Conservation (phyloP, 2,113 vertebrate species). For the Aegithalos caudatus region DNA sequence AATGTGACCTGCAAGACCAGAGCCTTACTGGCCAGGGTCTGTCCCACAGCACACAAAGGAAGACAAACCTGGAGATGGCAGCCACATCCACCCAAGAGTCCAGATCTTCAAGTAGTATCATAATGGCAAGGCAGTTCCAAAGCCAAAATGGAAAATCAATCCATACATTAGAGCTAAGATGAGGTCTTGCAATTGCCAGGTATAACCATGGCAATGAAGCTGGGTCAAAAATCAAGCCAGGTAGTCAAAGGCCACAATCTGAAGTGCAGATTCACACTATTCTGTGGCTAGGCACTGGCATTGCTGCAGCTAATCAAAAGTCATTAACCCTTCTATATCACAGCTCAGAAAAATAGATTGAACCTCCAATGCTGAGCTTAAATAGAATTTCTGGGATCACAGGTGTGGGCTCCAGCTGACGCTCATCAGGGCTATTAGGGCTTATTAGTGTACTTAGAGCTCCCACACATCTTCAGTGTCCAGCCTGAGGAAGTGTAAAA, state of each 20-base stretch:
- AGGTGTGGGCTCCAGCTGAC: not conserved
- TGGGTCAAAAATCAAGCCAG: not conserved
- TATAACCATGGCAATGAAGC: not conserved
- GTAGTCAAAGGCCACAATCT: not conserved
- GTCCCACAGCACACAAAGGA: not conserved
- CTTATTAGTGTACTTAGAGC: not conserved
- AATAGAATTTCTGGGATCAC: not conserved
- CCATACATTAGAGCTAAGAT: not conserved
- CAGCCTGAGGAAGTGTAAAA: not conserved
- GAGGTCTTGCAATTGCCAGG: not conserved
- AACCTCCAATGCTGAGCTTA: not conserved
- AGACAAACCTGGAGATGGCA: not conserved
- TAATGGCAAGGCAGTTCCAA: not conserved
- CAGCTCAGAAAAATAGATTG: accelerated
- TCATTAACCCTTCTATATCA: accelerated
- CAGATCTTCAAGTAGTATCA: not conserved
- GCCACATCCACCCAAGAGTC: not conserved
- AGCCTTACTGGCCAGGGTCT: not conserved
- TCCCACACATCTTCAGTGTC: not conserved
- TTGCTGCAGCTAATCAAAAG: not conserved
- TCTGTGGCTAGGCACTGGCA: accelerated
- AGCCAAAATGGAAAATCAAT: not conserved
- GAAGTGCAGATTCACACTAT: not conserved
- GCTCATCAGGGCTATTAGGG: not conserved
- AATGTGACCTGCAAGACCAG: not conserved